Base-by-base conservation (phyloP, 1,140 invertebrate species). In the Drosophila cardini region DNA sequence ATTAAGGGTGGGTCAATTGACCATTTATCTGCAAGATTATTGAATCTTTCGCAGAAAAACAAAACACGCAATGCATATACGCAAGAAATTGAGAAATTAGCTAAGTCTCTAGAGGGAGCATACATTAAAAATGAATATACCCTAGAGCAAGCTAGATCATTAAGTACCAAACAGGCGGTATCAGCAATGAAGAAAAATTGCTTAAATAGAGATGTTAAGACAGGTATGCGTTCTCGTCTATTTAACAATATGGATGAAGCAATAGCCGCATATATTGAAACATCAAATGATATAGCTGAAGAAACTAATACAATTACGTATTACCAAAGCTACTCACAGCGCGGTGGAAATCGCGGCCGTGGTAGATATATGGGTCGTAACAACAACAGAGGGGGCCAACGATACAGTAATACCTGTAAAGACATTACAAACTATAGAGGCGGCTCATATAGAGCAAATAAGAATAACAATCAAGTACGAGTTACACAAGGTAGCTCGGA, bases 101-200 rank as follows among this genome's bases (percentile, higher is more conserved):
- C 48, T 13, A 52, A 52, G 48, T 48, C 21, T 48, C 16, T 48
- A 48, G 21, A 48, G n/a, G 46, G 46, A 26, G 46, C 46, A 11
- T 48, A 15, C 8, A 30, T 15, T 16, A 1, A 36, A 36, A 36
- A 36, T 9, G 45, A 48, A 48, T 48, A 16, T 15, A 48, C 13
- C 18, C 0, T 48, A 2, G 11, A 48, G n/a, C 45, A 48, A 48
- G 45, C 50, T 34, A 53, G 30, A 34, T 48, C 9, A 1, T 11
- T 36, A 36, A 36, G 34, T 36, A 36, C 34, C 4, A 36, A 36
- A 36, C 34, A 36, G 34, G 34, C 10, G 8, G 10, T 36, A 36
- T 36, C 6, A 36, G 3, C 34, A 36, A 36, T 36, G 34, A 36
- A 36, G 34, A 36, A 36, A 36, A 36, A 10, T 36, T 36, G 34